Percentiles rank a stretch among this genome's conserved stretches.
Conservation (phyloP, 1,140 invertebrate genomes). For the Dendrolimus punctatus region DNA sequence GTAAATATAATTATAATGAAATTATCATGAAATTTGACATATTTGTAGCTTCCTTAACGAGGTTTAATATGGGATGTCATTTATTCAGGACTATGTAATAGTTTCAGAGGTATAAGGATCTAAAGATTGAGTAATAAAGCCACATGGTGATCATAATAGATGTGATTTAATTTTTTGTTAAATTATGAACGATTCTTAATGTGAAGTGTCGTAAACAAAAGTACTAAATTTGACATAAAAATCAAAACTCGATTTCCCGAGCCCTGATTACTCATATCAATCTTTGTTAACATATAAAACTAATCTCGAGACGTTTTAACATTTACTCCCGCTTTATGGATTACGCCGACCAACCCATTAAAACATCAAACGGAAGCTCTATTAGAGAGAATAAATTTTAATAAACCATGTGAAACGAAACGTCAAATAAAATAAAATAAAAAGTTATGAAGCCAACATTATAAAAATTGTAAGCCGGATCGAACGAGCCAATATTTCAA, state of each 20-base stretch:
- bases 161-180: too few relatives aligned
- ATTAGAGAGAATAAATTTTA: constrained; percentile 47
- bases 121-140: too few relatives aligned
- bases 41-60: too few relatives aligned
- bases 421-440: constrained; percentile 20
- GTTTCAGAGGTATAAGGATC: too few relatives aligned
- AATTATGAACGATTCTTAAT: too few relatives aligned
- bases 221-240: too few relatives aligned
- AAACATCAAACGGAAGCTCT: constrained; percentile 55
- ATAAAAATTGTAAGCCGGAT: constrained; percentile 32
- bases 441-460: constrained; percentile 8
- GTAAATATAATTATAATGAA: too few relatives aligned
- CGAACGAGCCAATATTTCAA: constrained; percentile 55
- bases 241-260: constrained; percentile 12
- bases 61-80: too few relatives aligned
- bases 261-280: constrained; percentile 37
- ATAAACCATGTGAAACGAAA: constrained; percentile 39
- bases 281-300: constrained; percentile 52
- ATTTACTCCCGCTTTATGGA: constrained; percentile 43
- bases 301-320: constrained; percentile 25
- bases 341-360: constrained; percentile 33
- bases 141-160: too few relatives aligned
- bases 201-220: too few relatives aligned
- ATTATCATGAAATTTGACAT: too few relatives aligned
- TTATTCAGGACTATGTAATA: too few relatives aligned